Evolutionary conservation across 2,797 vertebrate species (phyloP).

Genomic region (Sebastes oblongus): DNA sequence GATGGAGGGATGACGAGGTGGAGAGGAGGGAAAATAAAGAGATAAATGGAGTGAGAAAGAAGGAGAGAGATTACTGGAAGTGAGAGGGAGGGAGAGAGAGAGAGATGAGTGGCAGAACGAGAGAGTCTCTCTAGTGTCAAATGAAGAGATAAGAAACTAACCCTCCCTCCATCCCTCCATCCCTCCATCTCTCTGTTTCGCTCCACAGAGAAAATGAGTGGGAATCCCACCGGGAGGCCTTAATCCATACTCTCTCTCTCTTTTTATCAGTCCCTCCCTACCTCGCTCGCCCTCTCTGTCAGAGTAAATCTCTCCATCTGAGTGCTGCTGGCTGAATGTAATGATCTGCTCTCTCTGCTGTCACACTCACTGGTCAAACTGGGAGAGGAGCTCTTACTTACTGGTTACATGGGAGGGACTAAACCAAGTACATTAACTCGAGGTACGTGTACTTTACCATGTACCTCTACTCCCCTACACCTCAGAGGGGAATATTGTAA

Average conservation of each 20-base stretch:
- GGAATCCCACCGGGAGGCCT: conserved; percentile 55
- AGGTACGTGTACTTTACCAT: too few relatives aligned
- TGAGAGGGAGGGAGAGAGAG: neutral
- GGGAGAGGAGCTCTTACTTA: conserved; percentile 25
- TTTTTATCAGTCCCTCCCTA: neutral
- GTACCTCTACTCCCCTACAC: too few relatives aligned
- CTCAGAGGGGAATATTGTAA: too few relatives aligned
- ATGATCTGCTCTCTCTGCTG: conserved; percentile 38
- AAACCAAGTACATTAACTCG: too few relatives aligned
- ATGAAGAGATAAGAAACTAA: conserved; percentile 70
- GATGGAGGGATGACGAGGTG: neutral
- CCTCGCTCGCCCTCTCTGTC: conserved; percentile 26
- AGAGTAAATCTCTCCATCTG: conserved; percentile 30
- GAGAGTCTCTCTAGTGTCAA: conserved; percentile 47
- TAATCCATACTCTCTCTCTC: conserved; percentile 55
- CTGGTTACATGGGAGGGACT: neutral
- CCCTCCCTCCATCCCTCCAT: conserved; percentile 23
- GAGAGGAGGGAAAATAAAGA: conserved; percentile 21
- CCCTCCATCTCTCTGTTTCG: conserved; percentile 49
- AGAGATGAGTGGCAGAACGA: conserved; percentile 18
- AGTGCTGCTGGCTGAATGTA: conserved; percentile 27
- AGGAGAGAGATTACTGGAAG: conserved; percentile 15
- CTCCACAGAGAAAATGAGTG: conserved; percentile 68
- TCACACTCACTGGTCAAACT: conserved; percentile 49
- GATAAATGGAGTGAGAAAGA: conserved; percentile 23